Evolutionary conservation across 2,888 invertebrate species (phyloP), one percentile per base, ranked within the genome.

Genomic region (Nemurella pictetii): DNA sequence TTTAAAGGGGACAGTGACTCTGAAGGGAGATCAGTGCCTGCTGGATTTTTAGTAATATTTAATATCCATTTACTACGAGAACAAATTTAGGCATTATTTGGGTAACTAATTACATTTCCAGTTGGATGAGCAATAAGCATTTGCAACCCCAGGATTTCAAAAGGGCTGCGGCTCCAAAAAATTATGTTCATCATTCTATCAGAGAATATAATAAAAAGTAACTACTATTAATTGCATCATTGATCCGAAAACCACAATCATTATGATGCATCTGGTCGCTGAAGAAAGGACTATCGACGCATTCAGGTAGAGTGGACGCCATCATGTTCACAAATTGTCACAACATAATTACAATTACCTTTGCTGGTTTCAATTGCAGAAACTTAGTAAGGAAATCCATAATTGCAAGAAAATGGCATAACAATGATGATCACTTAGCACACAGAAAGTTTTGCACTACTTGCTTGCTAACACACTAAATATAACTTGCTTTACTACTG

Each of bases 321-420:
- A 55, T 55, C 55, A 55, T 20, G 55, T 55, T 15, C 55, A 55
- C 55, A 55, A 12, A 20, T 20, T 55, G 55, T 55, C 55, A 55
- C 12, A 55, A 55, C 20, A 20, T 15, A 20, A 55, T 20, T 55
- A 12, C 9, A 12, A 55, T 55, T 80, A 85, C 85, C 85, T 78
- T 81, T 4, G 83, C 36, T 26, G 85, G 83, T 83, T 80, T 84
- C 32, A 36, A 36, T 32, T 85, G 85, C 55, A 86, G 75, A 15
- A 86, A 80, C 83, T 84, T 86, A 20, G 85, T 36, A 30, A 86
- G 75, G 75, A 86, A 86, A 83, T 86, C 86, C 86, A 86, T 82
- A n/a, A n/a, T 85, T 25, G 73, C 73, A 26, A 83, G 73, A 29
- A 36, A 55, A 36, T 83, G 72, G 30, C 35, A 30, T 83, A 83